These are phyloP conservation scores for Aplysina aerophoba DNA, from an alignment of 37 sponge, comb jelly and placozoan genomes.

Conservation along the genomic window DNA sequence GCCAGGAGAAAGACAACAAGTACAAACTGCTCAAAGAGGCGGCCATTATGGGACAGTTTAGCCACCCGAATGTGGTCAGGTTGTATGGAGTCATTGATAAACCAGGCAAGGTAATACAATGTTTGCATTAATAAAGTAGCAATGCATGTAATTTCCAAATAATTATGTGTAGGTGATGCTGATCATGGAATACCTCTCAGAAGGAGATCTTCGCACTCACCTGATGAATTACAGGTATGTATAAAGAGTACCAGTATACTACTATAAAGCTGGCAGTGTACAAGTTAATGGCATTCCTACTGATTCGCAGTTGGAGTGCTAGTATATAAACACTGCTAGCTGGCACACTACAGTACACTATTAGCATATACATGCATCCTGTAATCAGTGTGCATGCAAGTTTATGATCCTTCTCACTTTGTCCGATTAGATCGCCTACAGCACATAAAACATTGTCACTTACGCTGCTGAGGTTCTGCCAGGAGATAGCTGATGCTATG, in stretches of 20 bases:
- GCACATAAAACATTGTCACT: too few species aligned
- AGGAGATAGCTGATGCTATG: conserved; percentile 65
- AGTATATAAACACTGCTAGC: not conserved
- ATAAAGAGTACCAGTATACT: too few species aligned
- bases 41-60: conserved; percentile 17
- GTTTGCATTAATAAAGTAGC: not conserved
- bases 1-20: not conserved
- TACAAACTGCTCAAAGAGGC: conserved; percentile 11
- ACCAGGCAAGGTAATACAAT: too few species aligned
- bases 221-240: not conserved
- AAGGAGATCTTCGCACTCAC: not conserved
- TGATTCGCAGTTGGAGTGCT: not conserved
- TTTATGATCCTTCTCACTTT: too few species aligned
- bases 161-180: not conserved
- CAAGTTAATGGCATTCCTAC: not conserved
- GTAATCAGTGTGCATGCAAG: too few species aligned
- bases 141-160: too few species aligned
- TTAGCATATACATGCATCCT: too few species aligned
- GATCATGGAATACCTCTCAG: conserved; percentile 9
- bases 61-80: not conserved
- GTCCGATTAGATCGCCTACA: too few species aligned
- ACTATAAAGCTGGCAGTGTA: too few species aligned
- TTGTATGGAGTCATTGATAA: not conserved
- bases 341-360: not conserved
- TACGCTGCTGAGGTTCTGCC: conserved; percentile 22